Base-by-base conservation (phyloP, 2,113 vertebrate genomes). In the Tricholaema leucomelas region DNA sequence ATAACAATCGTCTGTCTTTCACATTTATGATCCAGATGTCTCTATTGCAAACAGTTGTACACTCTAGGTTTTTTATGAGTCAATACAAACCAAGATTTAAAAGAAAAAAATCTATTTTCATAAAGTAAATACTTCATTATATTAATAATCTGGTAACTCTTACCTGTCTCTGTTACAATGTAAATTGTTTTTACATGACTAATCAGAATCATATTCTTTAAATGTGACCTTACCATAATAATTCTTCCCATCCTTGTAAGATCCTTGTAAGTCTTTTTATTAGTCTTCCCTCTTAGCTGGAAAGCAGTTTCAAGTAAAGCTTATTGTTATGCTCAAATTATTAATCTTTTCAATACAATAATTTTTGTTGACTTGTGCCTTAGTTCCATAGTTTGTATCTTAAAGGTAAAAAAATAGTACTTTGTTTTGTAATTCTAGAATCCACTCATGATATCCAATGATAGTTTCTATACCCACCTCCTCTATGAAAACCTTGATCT, bases 371-470 rank as follows among this genome's bases (percentile, higher is more conserved):
- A 63, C 25, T 55, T 56, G 9, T 24, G 21, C 48, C 7, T 82
- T 73, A 42, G 10, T 35, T 40, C 21, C 48, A 24, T 67, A 65
- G 5, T 42, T 82, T 85, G 19, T 28, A 12, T 81, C 46, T 81
- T 72, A 72, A 67, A 91, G 72, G 59, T 66, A 4, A 28, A 50
- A 40, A 66, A 75, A 52, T 1, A 15, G 36, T 81, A 24, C 5
- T 60, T 69, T 81, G 4, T 59, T 73, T 42, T 13, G 4, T 59
- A 31, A 14, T 44, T 79, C 27, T 82, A 87, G 69, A 82, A 87
- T 40, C 15, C 58, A 8, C 7, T 82, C 10, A 24, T 1, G 0
- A 5, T 65, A 75, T 52, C 5, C 6, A 75, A 5, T 0, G 67
- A 60, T 5, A 67, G 6, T 60, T 81, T 81, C 15, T 85, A 20